phyloP scores from a whole-genome alignment of 2,113 vertebrate genomes.

The Myanophis thanlyinensis region DNA sequence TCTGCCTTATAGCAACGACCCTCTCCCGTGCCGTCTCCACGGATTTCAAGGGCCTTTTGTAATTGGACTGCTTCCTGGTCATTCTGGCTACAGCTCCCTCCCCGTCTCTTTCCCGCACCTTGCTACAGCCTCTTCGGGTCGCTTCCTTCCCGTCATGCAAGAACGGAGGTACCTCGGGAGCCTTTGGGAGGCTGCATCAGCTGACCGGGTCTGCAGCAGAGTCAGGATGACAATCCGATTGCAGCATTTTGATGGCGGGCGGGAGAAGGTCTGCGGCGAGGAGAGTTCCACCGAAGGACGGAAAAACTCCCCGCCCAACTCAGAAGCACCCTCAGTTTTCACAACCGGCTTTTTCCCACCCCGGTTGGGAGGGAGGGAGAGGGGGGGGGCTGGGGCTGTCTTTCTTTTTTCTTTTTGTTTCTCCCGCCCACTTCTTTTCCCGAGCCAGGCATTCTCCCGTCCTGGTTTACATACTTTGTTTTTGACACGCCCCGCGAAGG shows the following conservation, averaged over 20 bases:
- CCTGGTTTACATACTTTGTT: neutral
- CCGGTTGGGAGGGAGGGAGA: neutral
- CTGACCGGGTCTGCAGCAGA: conserved; percentile 20
- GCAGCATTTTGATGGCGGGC: neutral
- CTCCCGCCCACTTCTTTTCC: neutral
- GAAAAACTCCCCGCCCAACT: neutral
- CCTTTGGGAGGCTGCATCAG: neutral
- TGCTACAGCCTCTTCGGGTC: neutral
- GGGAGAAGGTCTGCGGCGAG: neutral
- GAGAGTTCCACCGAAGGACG: neutral
- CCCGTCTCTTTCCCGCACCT: neutral
- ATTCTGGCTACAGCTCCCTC: neutral
- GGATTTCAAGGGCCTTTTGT: neutral
- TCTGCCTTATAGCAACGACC: neutral
- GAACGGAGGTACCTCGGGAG: neutral
- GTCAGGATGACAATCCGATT: neutral
- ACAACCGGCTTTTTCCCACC: neutral
- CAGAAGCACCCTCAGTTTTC: neutral
- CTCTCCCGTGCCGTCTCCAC: neutral
- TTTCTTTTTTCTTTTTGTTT: neutral
- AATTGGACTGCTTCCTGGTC: neutral
- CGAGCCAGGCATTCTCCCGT: neutral
- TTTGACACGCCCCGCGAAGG: neutral
- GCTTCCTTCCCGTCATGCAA: conserved; percentile 11
- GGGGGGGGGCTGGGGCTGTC: neutral